These are phyloP conservation scores for Esox masquinongy DNA, from an alignment of 2,797 vertebrate genomes.

Conservation along the genomic window DNA sequence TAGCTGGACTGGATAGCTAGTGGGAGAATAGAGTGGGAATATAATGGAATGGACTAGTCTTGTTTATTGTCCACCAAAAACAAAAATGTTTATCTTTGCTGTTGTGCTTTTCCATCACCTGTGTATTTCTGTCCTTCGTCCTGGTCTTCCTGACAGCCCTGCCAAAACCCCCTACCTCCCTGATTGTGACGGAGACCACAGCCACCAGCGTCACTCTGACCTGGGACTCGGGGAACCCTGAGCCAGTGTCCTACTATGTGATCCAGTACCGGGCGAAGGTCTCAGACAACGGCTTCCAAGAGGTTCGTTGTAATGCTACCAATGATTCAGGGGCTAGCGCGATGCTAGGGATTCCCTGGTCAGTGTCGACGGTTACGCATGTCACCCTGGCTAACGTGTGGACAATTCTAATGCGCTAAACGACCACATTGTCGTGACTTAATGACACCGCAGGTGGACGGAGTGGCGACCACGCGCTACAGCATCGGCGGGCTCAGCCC, in stretches of 20 bases:
- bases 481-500: constrained; percentile 97
- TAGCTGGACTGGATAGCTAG: background rate
- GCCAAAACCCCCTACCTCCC: constrained; percentile 87
- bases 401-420: background rate
- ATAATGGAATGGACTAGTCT: background rate
- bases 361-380: background rate
- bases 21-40: background rate
- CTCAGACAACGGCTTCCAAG: constrained; percentile 87
- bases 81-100: background rate
- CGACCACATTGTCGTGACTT: background rate
- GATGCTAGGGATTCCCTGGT: background rate
- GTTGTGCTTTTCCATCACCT: background rate
- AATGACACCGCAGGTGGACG: constrained; percentile 76
- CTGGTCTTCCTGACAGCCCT: constrained; percentile 75
- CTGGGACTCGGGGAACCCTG: constrained; percentile 95
- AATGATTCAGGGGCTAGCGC: background rate
- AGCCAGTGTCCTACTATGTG: constrained; percentile 91
- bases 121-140: background rate
- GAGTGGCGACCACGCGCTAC: constrained; percentile 94
- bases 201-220: constrained; percentile 96
- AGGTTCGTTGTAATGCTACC: constrained; percentile 45
- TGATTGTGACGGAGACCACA: constrained; percentile 93
- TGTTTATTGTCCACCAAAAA: background rate
- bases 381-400: no score
- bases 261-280: constrained; percentile 90